phyloP scores from a whole-genome alignment of 2,113 vertebrate genomes.

The Ptychochromis oligacanthus region DNA sequence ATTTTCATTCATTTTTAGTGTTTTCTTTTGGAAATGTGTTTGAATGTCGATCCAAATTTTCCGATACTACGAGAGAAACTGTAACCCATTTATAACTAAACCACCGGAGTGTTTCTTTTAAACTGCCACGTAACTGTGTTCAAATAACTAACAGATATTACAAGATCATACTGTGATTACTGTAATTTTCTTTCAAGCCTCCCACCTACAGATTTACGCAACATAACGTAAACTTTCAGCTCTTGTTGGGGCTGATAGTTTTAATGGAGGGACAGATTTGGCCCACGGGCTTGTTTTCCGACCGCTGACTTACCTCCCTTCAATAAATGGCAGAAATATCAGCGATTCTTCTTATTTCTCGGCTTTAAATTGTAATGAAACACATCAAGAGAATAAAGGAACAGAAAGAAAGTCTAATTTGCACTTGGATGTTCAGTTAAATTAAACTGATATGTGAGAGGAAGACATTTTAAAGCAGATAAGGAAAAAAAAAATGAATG shows the following conservation, averaged over 20 bases:
- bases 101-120: background rate
- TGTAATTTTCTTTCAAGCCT: background rate
- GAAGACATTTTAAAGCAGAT: background rate
- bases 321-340: background rate
- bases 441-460: background rate
- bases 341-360: background rate
- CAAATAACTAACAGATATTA: background rate
- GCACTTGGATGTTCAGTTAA: background rate
- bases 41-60: background rate
- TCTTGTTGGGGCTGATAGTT: background rate
- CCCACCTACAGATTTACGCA: background rate
- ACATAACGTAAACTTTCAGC: background rate
- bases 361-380: background rate
- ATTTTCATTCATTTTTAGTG: background rate
- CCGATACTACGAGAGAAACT: background rate
- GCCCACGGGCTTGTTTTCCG: background rate
- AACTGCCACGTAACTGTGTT: no score
- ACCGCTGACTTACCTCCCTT: background rate
- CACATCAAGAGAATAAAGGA: background rate
- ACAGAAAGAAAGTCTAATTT: conserved; percentile 4
- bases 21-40: background rate
- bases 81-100: background rate
- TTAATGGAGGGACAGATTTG: background rate
- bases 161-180: background rate
- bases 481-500: background rate